Conservation (phyloP, 2,797 vertebrate species). For the Artibeus lituratus region DNA sequence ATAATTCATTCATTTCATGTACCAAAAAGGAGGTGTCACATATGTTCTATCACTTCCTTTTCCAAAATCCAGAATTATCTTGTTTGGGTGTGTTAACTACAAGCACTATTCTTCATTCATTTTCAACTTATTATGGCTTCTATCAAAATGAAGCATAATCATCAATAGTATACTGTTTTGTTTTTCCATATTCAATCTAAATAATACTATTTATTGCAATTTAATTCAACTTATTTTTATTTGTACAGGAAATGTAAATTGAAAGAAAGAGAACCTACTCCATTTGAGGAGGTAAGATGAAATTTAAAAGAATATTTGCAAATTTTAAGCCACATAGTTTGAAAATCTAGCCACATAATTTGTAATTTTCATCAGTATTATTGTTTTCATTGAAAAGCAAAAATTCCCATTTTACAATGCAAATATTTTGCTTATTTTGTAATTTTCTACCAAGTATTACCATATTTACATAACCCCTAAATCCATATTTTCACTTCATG, state of each 20-base stretch:
- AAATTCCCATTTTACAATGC: background rate
- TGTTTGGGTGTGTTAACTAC: background rate
- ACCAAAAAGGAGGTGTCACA: background rate
- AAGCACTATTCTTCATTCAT: background rate
- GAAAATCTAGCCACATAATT: background rate
- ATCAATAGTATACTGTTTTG: background rate
- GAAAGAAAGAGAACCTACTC: background rate
- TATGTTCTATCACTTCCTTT: background rate
- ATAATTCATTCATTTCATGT: conserved; percentile 12
- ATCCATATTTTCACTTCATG: background rate
- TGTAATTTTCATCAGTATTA: conserved; percentile 11
- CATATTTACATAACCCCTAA: background rate
- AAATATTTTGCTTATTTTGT: background rate
- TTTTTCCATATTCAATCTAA: conserved; percentile 15
- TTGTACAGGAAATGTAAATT: conserved; percentile 62
- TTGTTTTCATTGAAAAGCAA: conserved; percentile 9
- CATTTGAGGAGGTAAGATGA: conserved; percentile 64
- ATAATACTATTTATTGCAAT: background rate
- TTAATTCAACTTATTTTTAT: conserved; percentile 31
- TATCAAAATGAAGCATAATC: background rate
- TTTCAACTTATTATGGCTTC: background rate
- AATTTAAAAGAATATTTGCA: background rate
- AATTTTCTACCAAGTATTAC: background rate
- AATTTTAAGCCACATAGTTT: background rate
- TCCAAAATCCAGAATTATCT: background rate